Evolutionary conservation across 2,888 invertebrate species (phyloP).

Genomic region (Leucophenga montana): DNA sequence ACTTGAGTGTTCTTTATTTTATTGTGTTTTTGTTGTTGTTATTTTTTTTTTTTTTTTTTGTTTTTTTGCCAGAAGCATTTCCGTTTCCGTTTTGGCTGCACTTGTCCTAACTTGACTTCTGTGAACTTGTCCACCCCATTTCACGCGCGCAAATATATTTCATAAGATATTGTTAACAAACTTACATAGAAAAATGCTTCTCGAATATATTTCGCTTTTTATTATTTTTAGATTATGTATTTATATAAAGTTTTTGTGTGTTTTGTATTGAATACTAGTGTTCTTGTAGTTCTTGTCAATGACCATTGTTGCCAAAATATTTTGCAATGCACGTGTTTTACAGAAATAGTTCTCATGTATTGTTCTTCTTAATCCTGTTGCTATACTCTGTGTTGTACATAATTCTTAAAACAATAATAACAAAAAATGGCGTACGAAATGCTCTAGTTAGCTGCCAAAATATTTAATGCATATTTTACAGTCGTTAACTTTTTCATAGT

Average conservation of each 20-base stretch:
- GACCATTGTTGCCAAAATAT: neutral
- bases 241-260: neutral
- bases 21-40: slow-evolving; percentile 23
- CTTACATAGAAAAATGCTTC: neutral
- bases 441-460: too few relatives aligned
- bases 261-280: neutral
- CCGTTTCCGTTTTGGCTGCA: slow-evolving; percentile 42
- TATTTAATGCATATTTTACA: too few relatives aligned
- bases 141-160: too few relatives aligned
- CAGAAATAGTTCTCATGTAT: too few relatives aligned
- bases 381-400: too few relatives aligned
- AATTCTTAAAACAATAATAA: too few relatives aligned
- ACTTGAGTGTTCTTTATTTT: slow-evolving; percentile 35
- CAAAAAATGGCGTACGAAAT: too few relatives aligned
- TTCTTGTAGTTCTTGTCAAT: neutral
- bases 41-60: slow-evolving; percentile 19
- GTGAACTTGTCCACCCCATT: slow-evolving; percentile 24
- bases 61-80: slow-evolving; percentile 34
- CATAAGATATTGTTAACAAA: neutral
- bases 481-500: too few relatives aligned
- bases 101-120: slow-evolving; percentile 35
- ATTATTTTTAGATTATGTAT: neutral
- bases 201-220: neutral
- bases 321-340: neutral
- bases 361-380: too few relatives aligned